Percentiles rank a stretch among this genome's conserved stretches.
These are phyloP conservation scores for Vidua macroura DNA, from an alignment of 2,113 vertebrate genomes.

Conservation along the genomic window DNA sequence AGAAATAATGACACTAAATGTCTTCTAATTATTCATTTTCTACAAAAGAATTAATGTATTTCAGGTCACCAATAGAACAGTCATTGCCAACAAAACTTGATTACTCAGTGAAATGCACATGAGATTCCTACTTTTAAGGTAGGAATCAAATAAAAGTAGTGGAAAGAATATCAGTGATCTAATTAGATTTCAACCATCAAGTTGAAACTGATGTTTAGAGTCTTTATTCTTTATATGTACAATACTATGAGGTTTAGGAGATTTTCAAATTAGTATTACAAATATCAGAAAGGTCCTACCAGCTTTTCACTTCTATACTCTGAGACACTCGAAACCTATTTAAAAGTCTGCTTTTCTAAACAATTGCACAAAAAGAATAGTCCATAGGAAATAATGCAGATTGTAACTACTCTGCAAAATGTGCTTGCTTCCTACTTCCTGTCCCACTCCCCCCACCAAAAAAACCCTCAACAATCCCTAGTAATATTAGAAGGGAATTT, in stretches of 20 bases:
- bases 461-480: not conserved
- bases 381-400: not conserved
- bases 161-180: not conserved
- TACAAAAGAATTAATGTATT: not conserved
- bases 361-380: not conserved
- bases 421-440: not conserved
- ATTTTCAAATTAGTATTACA: not conserved
- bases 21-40: not conserved
- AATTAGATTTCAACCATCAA: not conserved
- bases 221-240: not conserved
- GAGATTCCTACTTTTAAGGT: not conserved
- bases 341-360: not conserved
- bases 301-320: not conserved
- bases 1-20: not conserved
- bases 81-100: not conserved
- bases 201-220: not conserved
- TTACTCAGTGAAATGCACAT: not conserved
- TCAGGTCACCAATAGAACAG: not conserved
- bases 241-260: not conserved
- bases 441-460: fast-evolving
- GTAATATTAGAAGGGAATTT: not conserved
- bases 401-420: not conserved
- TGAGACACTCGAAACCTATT: not conserved
- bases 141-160: not conserved
- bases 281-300: not conserved